Base-by-base conservation (phyloP, 2,888 invertebrate species). In the Spatulosminthurus flaviceps region DNA sequence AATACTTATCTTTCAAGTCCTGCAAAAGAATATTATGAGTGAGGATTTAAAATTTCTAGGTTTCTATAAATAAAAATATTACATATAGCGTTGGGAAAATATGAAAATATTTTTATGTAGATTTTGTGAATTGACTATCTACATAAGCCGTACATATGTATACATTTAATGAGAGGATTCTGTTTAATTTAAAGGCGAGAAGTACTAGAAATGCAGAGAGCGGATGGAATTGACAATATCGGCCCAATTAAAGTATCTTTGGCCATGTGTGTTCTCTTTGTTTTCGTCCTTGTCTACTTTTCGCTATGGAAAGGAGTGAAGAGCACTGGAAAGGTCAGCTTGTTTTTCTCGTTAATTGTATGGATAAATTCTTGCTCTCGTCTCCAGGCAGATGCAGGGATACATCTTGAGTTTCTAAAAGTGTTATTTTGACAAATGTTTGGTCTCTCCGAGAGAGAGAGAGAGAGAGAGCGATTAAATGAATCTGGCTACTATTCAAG, bases 271-370 rank as follows among this genome's bases (percentile, higher is more conserved):
- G 93, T 97, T 51, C 92, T 95, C 85, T 92, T 94, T 2, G 96
- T 97, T 79, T 97, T 97, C 88, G 89, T 96, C 43, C 90, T 97
- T 83, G 97, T 97, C 84, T 97, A 97, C 89, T 97, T 97, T 90
- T 95, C 96, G 0, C 89, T 98, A 11, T 97, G 97, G 97, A 97
- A 97, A 89, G 97, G 97, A 7, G 94, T 95, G 5, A 91, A 93
- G 82, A 95, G 94, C 87, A 93, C 96, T 69, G 97, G 97, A 85
- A 97, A 97, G 92, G 97, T 94, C 88, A 87, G 87, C 43, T 26
- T n/a, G 19, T n/a, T 2, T 51, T 4, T 34, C 34, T 34, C 4
- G 34, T 34, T 34, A 34, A 34, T 34, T 34, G 4, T 34, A 34
- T 34, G 34, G 34, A 34, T 34, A 34, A 9, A 34, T 34, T 4